Evolutionary conservation across 2,888 invertebrate genomes (phyloP), one percentile per base, ranked within the genome.

Genomic region (Tenthredo scrophulariae): DNA sequence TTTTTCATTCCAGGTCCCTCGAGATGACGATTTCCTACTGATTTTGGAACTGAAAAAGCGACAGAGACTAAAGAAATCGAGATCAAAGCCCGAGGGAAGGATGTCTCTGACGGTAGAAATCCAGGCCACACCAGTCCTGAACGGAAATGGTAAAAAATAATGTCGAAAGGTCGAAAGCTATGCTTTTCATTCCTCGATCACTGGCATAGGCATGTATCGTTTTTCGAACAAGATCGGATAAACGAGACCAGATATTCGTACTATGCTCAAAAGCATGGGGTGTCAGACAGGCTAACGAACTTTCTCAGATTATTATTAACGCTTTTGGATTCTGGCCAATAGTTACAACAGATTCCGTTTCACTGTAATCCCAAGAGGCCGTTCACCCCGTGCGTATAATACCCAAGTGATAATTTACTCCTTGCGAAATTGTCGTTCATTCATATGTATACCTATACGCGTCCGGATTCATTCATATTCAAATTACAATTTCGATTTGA

Each of bases 311-410:
- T 92, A 92, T 92, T 92, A 92, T 92, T 91, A 92, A 89, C 91
- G 89, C 86, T 87, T 88, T 89, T 92, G 92, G 92, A 92, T 88
- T 88, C 85, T 87, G 85, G 92, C 92, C 92, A 92, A 90, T 91
- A 87, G 91, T 92, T 92, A 92, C 91, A 90, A 89, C 90, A 91
- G 90, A 90, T 91, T 91, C 90, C 87, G 33, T 83, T 65, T 70
- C 83, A 29, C 26, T 83, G 83, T 83, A 83, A 62, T 80, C 29
- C 29, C 58, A 33, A 62, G 80, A 62, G 80, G 62, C 29, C 80
- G 22, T 62, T 62, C 18, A 80, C 62, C 79, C 40, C 5, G 0
- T 40, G 15, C 37, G 29, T 50, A 18, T 50, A 18, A 33, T 54
- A 46, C 26, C 29, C 50, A 5, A 54, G 75, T 1, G 29, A 77